Conservation (phyloP, 2,113 vertebrate species). For the Pungitius pungitius region DNA sequence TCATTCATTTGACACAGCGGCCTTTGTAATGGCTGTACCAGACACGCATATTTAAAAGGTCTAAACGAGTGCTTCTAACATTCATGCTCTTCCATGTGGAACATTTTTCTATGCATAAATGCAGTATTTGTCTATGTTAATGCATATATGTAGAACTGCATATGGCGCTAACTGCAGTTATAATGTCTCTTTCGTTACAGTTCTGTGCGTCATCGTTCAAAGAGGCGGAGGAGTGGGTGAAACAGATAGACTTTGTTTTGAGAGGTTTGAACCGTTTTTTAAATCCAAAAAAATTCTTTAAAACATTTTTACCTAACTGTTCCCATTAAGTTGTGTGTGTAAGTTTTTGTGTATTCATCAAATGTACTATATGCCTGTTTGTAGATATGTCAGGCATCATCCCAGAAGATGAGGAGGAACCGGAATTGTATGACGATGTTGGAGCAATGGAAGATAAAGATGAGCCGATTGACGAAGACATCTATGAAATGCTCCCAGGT, state of each 20-base stretch:
- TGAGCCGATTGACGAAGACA: conserved; percentile 80
- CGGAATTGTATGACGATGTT: conserved; percentile 87
- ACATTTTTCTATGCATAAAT: conserved; percentile 70
- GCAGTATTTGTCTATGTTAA: conserved; percentile 73
- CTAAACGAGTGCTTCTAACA: conserved; percentile 56
- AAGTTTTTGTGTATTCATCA: background rate
- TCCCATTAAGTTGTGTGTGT: background rate
- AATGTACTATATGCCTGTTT: background rate
- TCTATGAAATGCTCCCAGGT: conserved; percentile 95
- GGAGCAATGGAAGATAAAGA: conserved; percentile 38
- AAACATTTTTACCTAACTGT: background rate
- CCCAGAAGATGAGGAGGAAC: conserved; percentile 85
- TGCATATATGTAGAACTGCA: conserved; percentile 58
- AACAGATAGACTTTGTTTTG: conserved; percentile 90
- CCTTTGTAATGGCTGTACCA: conserved; percentile 42
- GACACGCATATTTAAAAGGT: conserved; percentile 50
- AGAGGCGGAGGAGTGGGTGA: conserved; percentile 96
- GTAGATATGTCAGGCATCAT: conserved; percentile 83
- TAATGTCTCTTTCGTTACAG: conserved; percentile 75
- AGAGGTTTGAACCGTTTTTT: conserved; percentile 83
- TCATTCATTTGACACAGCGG: conserved; percentile 58
- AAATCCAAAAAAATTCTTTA: background rate
- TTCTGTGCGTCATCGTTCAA: conserved; percentile 91
- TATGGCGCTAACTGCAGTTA: conserved; percentile 55
- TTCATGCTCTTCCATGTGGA: conserved; percentile 53